These are phyloP conservation scores for Chrysomela aeneicollis DNA, from an alignment of 2,888 invertebrate species.

Conservation along the genomic window DNA sequence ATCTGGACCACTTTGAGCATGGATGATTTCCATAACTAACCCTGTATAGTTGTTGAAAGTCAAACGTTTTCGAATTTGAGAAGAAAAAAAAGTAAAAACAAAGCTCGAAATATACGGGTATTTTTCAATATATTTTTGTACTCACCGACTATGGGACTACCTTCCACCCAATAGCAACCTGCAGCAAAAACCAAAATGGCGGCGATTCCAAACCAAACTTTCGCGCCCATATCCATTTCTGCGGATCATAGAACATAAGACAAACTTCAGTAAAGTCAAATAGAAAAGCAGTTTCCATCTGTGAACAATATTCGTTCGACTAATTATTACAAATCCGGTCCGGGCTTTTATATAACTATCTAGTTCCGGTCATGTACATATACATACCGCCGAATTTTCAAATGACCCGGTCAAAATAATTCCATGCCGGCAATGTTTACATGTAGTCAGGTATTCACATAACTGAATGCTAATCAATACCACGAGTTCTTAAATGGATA, in stretches of 20 bases:
- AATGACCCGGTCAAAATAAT: constrained; percentile 12
- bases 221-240: constrained; percentile 12
- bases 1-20: too few relatives aligned
- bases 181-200: constrained; percentile 10
- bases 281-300: background rate
- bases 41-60: too few relatives aligned
- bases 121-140: background rate
- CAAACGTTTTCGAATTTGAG: too few relatives aligned
- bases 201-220: constrained; percentile 13
- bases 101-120: background rate
- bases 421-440: constrained; percentile 19
- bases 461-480: constrained; percentile 13
- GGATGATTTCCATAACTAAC: too few relatives aligned
- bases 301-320: background rate
- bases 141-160: constrained; percentile 14
- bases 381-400: constrained; percentile 12
- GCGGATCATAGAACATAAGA: constrained; percentile 4
- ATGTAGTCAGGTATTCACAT: constrained; percentile 19
- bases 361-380: constrained; percentile 1
- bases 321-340: background rate
- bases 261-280: background rate
- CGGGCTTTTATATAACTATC: constrained; percentile 6
- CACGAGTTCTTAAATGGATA: constrained; percentile 16
- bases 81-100: too few relatives aligned
- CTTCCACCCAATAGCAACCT: constrained; percentile 6